Evolutionary conservation across 2,797 vertebrate species (phyloP).

Genomic region (Hemitrygon akajei): DNA sequence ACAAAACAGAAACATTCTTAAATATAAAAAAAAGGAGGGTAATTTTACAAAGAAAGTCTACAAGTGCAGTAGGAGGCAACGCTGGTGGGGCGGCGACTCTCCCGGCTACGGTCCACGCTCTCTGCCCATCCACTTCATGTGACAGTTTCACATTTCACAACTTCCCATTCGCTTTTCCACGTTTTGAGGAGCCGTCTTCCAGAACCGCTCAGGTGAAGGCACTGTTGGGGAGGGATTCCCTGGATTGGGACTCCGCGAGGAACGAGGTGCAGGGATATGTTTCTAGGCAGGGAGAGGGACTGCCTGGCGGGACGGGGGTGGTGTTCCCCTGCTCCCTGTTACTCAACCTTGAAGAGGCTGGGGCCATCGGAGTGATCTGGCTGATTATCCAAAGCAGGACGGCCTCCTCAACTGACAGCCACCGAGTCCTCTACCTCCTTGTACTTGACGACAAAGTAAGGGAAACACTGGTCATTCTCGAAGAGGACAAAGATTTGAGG

Average conservation of each 20-base stretch:
- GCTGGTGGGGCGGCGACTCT: too few relatives aligned
- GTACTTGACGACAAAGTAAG: slow-evolving; percentile 41
- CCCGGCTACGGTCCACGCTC: too few relatives aligned
- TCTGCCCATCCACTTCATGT: too few relatives aligned
- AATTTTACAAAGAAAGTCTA: too few relatives aligned
- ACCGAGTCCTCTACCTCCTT: not conserved
- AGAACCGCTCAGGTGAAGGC: not conserved
- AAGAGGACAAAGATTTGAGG: slow-evolving; percentile 40
- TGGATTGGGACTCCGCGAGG: not conserved
- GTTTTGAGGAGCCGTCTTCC: not conserved
- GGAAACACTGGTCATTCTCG: slow-evolving; percentile 42
- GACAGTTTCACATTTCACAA: too few relatives aligned
- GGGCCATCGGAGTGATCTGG: slow-evolving; percentile 40
- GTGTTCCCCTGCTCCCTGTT: slow-evolving; percentile 41
- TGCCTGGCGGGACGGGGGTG: too few relatives aligned
- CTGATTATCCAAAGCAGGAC: too few relatives aligned
- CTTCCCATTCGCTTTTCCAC: not conserved
- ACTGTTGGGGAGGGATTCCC: not conserved
- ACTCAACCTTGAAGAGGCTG: slow-evolving; percentile 47
- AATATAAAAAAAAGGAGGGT: too few relatives aligned
- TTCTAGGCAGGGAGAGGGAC: not conserved
- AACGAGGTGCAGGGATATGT: not conserved
- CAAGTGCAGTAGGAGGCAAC: too few relatives aligned
- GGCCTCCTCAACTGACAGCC: not conserved
- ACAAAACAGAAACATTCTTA: too few relatives aligned